Evolutionary conservation across 2,113 vertebrate species (phyloP), one percentile per base, ranked within the genome.

Genomic region (Alligator sinensis): DNA sequence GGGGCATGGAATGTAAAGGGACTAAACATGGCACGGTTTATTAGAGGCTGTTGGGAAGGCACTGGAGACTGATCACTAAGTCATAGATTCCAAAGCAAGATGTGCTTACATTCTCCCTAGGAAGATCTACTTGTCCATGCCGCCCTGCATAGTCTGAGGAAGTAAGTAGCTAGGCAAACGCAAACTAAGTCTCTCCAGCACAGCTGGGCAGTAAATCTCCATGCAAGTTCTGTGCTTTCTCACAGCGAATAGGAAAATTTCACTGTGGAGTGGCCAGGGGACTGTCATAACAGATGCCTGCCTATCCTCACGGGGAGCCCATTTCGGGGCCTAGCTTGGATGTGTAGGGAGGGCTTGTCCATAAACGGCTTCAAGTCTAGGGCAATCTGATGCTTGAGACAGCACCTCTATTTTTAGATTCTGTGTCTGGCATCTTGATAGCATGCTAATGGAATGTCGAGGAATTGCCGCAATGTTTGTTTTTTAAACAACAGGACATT

Each of bases 121-220:
- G 30, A 84, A 79, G 15, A 77, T 9, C 24, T 15, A 34, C 77
- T 91, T 86, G 47, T 0, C 0, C 21, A 59, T 11, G 5, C 11
- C 0, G 0, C 54, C 47, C 0, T 0, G 10, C 28, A 19, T 72
- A 47, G 70, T 74, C 70, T 74, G 70, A 22, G 68, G 19, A 47
- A 72, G 34, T 72, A 72, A 72, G 38, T 38, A 6, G 11, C 30
- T 72, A 38, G 11, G 68, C 38, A 13, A 38, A 72, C 18, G 22
- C 68, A 72, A 12, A 22, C 30, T 38, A 16, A n/a, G 28, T 68
- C 68, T 38, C 18, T 22, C 9, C 21, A 38, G 13, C 24, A 13
- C 47, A 24, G 21, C 11, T 74, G 34, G 34, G 11, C 70, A 38
- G 34, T 47, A 47, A 74, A 74, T 47, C 70, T 74, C 34, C 11